These are phyloP conservation scores for Scomber scombrus DNA, from an alignment of 2,113 vertebrate genomes.

Conservation along the genomic window DNA sequence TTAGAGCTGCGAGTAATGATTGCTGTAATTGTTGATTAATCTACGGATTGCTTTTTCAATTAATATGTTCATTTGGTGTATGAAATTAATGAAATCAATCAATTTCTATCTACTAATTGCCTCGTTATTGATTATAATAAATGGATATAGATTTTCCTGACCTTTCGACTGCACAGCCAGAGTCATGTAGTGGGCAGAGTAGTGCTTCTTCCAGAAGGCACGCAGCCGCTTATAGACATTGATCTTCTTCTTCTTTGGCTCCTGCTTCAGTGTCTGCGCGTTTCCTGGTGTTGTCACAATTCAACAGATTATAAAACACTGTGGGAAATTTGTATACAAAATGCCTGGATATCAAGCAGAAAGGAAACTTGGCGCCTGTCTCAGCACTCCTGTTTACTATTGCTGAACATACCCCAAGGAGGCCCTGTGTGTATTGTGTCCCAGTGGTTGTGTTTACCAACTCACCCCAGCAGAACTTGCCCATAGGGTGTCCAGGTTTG, in stretches of 20 bases:
- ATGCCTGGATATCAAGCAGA: slow-evolving; percentile 25
- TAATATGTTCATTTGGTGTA: slow-evolving; percentile 16
- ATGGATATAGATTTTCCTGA: slow-evolving; percentile 66
- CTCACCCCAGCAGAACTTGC: slow-evolving; percentile 98
- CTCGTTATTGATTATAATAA: slow-evolving; percentile 22
- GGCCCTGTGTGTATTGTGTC: slow-evolving; percentile 58
- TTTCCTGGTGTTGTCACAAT: slow-evolving; percentile 87
- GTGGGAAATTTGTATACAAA: slow-evolving; percentile 28
- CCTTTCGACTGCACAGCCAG: slow-evolving; percentile 97
- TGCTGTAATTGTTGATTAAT: slow-evolving; percentile 54
- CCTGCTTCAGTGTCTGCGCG: slow-evolving; percentile 93
- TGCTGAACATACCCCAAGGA: slow-evolving; percentile 60
- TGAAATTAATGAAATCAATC: slow-evolving; percentile 31
- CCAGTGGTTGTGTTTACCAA: slow-evolving; percentile 63
- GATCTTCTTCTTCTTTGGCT: slow-evolving; percentile 91
- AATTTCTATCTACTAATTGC: slow-evolving; percentile 40
- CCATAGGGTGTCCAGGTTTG: slow-evolving; percentile 95
- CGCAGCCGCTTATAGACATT: slow-evolving; percentile 92
- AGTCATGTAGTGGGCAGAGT: slow-evolving; percentile 98
- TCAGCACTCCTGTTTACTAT: slow-evolving; percentile 57
- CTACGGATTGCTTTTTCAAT: slow-evolving; percentile 53
- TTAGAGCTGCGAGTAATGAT: slow-evolving; percentile 52
- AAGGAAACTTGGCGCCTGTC: slow-evolving; percentile 31
- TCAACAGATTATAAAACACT: slow-evolving; percentile 21
- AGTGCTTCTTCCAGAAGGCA: slow-evolving; percentile 94